Base-by-base conservation (phyloP, 2,888 invertebrate genomes). In the Odontomyia ornata region DNA sequence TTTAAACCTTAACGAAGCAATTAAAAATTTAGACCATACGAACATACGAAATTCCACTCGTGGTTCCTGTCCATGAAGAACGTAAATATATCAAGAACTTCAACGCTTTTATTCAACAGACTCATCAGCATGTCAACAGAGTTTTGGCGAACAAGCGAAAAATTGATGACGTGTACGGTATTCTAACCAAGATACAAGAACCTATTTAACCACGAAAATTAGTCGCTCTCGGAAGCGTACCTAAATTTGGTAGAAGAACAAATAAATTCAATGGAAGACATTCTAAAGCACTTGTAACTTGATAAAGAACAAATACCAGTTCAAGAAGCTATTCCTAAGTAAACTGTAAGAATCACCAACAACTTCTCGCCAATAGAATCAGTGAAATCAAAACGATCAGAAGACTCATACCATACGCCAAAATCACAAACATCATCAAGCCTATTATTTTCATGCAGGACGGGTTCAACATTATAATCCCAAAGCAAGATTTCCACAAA, bases 101-200 rank as follows among this genome's bases (percentile, higher is more conserved):
- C 57, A 73, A 73, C 21, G 43, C 60, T 3, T 75, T 75, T 23
- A 36, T 75, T 62, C 28, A 75, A 43, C 62, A 75, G 43, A 62
- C 75, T 30, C 25, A 60, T 23, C 21, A 75, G n/a, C 62, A 75
- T 46, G n/a, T 75, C 2, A 62, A 62, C 23, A 23, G 62, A 62
- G 62, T 75, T 43, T 75, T 62, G 27, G 5, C 75, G 1, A 75
- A 75, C 21, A 75, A 75, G n/a, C 62, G 36, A 36, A 56, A 21
- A 25, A 62, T 75, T 23, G 62, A 62, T 15, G 60, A 75, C 28
- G 75, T 62, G 11, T 62, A 75, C 23, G 62, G 23, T 13, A 75
- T 60, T 62, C 62, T 75, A 11, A 43, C 43, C 5, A 23, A 71
- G 27, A 71, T 71, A 27, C 71, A 71, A 43, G 46, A 69, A 52